Conservation (phyloP, 2,888 invertebrate species). For the Galerucella pusilla region DNA sequence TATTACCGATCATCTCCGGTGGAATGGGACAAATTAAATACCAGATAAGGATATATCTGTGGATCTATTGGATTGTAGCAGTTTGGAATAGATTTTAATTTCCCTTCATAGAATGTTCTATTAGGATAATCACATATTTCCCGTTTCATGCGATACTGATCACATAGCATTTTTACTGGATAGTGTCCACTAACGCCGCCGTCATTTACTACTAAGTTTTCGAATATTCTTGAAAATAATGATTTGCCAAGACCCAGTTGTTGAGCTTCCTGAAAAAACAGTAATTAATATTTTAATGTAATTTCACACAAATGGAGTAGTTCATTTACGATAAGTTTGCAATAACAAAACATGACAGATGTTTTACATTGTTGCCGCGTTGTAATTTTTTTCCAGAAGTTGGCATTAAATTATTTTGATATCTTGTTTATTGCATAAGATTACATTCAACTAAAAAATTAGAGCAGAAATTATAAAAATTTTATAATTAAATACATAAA, state of each 20-base stretch:
- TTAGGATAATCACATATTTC: constrained; percentile 86
- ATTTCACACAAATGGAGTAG: no score
- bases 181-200: constrained; percentile 51
- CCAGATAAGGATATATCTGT: constrained; percentile 67
- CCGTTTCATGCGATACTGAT: constrained; percentile 89
- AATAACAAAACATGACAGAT: no score
- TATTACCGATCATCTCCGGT: constrained; percentile 54
- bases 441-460: no score
- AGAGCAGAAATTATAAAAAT: no score
- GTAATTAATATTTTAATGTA: background rate
- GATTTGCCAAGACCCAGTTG: constrained; percentile 78
- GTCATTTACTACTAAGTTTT: constrained; percentile 64
- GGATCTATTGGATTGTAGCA: constrained; percentile 53
- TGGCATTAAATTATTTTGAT: no score
- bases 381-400: no score
- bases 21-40: constrained; percentile 68
- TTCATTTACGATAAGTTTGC: no score
- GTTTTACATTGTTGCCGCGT: no score
- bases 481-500: no score
- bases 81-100: constrained; percentile 59
- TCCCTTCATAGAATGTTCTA: constrained; percentile 74
- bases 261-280: constrained; percentile 73
- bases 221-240: constrained; percentile 79
- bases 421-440: no score
- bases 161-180: constrained; percentile 70